Evolutionary conservation across 2,888 invertebrate genomes (phyloP), one percentile per base, ranked within the genome.

Genomic region (Anthrax anthrax): DNA sequence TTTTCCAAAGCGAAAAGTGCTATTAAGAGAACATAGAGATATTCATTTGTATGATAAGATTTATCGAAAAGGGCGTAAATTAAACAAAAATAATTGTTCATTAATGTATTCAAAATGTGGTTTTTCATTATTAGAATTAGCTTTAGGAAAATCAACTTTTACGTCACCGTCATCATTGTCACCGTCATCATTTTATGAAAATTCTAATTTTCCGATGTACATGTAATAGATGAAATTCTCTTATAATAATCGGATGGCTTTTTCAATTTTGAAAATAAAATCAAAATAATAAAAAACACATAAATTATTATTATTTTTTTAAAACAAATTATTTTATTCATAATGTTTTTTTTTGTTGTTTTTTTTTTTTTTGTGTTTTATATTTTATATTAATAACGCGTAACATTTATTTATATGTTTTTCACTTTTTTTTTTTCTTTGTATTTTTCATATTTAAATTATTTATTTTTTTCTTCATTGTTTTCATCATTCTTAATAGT

Each of bases 81-180:
- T 44, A 60, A 67, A 39, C 74, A 74, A 29, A 58, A 55, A 57
- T 9, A 62, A 75, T 52, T 85, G 85, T 58, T 67, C 71, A 3
- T 55, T 61, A 43, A 66, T 70, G 56, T 76, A 73, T 58, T 74
- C 74, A 48, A 67, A 65, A 16, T 86, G 86, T 61, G 77, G 78
- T 10, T 71, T 85, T 56, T 85, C 85, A 1, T 61, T 85, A 51
- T 72, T 85, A 43, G 81, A 84, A 57, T 63, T 82, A 63, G 82
- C 80, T 5, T 68, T 82, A 53, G 84, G 84, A 4, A 71, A 61
- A 34, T 64, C 65, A 41, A 23, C 18, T 12, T 16, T 39, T 18
- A 39, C 5, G 16, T 17, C 32, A 18, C 29, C 6, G 29, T 3
- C 19, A 42, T 12, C 13, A 14, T 6, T 23, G 23, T 23, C 23